These are phyloP conservation scores for Lagorchestes hirsutus DNA, from an alignment of 2,797 vertebrate genomes.

Conservation along the genomic window DNA sequence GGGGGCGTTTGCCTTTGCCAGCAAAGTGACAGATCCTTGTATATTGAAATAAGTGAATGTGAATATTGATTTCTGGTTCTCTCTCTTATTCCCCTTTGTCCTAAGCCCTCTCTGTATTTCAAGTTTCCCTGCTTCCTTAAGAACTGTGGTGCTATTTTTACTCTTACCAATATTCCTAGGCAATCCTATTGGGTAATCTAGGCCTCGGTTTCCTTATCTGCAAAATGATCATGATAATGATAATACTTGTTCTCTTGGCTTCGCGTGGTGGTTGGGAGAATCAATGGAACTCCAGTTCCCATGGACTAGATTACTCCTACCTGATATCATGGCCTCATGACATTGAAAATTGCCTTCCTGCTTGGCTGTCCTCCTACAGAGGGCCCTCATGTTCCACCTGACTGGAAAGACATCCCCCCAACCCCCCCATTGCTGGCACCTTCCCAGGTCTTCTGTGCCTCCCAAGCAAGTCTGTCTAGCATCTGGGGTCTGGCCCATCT, in stretches of 20 bases:
- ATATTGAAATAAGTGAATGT: neutral
- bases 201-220: too few relatives aligned
- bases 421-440: neutral
- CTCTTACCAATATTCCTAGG: neutral
- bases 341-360: neutral
- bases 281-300: neutral
- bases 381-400: neutral
- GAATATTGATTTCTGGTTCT: neutral
- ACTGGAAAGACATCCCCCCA: neutral
- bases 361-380: neutral
- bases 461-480: neutral
- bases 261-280: too few relatives aligned
- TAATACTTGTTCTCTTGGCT: too few relatives aligned
- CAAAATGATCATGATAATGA: too few relatives aligned
- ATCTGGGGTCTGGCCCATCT: constrained; percentile 10
- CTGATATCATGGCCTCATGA: neutral
- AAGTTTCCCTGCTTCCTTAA: neutral
- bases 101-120: neutral
- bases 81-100: neutral
- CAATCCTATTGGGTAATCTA: neutral
- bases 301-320: neutral
- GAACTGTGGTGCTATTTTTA: neutral
- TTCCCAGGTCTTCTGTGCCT: constrained; percentile 1
- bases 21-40: neutral
- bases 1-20: neutral